Base-by-base conservation (phyloP, 2,888 invertebrate genomes). In the Cerastoderma edule region DNA sequence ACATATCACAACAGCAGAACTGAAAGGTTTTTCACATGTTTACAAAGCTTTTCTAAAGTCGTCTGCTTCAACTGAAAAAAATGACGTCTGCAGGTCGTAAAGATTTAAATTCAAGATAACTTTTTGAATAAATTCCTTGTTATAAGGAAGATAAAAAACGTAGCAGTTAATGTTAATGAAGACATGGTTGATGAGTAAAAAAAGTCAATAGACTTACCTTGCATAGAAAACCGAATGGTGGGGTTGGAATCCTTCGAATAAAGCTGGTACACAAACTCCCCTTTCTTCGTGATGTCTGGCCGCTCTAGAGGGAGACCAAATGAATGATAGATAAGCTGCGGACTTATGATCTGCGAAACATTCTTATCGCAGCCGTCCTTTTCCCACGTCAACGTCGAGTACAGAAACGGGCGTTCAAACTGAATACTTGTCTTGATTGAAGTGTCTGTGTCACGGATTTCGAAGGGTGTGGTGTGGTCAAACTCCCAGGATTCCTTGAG, bases 381-480 rank as follows among this genome's bases (percentile, higher is more conserved):
- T 57, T 76, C 56, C 87, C 88, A 90, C 0, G 84, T 83, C 5
- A 75, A 57, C 3, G 89, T 85, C 39, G 89, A 89, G 83, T 88
- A 89, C 57, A 84, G 65, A 83, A 92, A 92, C 5, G 92, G 92
- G 4, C 78, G 74, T 66, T 87, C 87, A 70, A 91, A 89, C 87
- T 92, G 90, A 24, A 89, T 84, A 24, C 78, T 83, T 6, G 88
- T 87, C 19, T 79, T 78, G 66, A 80, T 85, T 22, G 71, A 39
- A 39, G 72, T 79, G 27, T 50, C 72, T 2, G 54, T 64, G 24
- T 53, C 63, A 24, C 54, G 68, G 5, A 80, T 63, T 19, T 75
- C 69, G 35, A 83, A 83, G 24, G 72, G 74, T 53, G 75, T 74
- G 22, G 46, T 75, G 8, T 75, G 77, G 54, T 83, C 72, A 50